phyloP scores from a whole-genome alignment of 2,113 vertebrate species.

The Loxodonta africana region DNA sequence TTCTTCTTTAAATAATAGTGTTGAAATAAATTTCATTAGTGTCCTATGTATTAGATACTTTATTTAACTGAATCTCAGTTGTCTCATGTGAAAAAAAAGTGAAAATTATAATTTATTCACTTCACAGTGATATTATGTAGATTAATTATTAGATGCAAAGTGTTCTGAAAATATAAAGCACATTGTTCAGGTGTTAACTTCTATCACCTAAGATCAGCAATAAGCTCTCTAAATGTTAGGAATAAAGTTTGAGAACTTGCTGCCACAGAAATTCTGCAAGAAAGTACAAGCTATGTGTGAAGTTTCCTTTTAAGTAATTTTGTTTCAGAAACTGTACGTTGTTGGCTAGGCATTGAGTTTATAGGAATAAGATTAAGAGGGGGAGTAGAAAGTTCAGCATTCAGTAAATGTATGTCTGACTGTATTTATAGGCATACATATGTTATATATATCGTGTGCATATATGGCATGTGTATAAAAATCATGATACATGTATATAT shows the following conservation, averaged over 20 bases:
- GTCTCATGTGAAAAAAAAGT: constrained; percentile 6
- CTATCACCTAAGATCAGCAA: neutral
- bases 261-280: neutral
- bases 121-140: constrained; percentile 22
- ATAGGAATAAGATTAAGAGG: neutral
- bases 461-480: neutral
- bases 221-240: constrained; percentile 56
- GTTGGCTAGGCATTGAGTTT: constrained; percentile 42
- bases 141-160: constrained; percentile 56
- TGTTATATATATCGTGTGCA: neutral
- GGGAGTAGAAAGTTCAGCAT: neutral
- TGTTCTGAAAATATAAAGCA: constrained; percentile 37
- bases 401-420: neutral
- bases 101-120: constrained; percentile 65
- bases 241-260: constrained; percentile 18
- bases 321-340: constrained; percentile 20
- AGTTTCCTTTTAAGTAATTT: constrained; percentile 57
- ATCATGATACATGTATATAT: neutral
- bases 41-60: neutral
- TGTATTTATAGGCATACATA: neutral
- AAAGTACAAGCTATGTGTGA: neutral
- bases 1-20: neutral
- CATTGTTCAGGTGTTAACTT: constrained; percentile 26
- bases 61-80: neutral
- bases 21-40: constrained; percentile 2